Evolutionary conservation across 2,888 invertebrate genomes (phyloP), one percentile per base, ranked within the genome.

Genomic region (Zaprionus obscuricornis): DNA sequence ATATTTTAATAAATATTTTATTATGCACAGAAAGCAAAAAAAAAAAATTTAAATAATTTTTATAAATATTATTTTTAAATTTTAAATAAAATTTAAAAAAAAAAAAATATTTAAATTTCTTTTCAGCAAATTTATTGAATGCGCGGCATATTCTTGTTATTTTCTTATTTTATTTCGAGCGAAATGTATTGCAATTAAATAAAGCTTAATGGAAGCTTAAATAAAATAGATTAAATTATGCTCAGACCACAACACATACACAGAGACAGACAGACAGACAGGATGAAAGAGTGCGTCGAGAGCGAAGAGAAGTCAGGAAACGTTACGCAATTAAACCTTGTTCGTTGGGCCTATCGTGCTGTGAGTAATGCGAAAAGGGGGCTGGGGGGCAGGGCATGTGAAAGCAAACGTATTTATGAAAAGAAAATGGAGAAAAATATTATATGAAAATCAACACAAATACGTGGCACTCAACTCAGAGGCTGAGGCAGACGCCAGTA

Each of bases 181-280:
- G 29, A 13, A 16, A 43, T 27, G 43, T 26, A 34, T 36, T 66
- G 46, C 57, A 69, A 72, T 77, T 78, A 66, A 82, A 75, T 66
- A 69, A 69, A 59, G 51, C 59, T 75, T 46, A 63, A 66, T 47
- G 36, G 18, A 55, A 39, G 51, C 66, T 74, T 63, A 52, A 68
- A 69, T 63, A 49, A 76, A 64, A 63, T 60, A 66, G 51, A 83
- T 78, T 78, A 49, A 74, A 77, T 74, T 58, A 67, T 43, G 39
- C 37, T 17, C 26, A 22, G 8, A n/a, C 49, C 46, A 43, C 39
- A 56, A 51, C 63, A 66, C 13, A 33, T 17, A 14, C 34, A n/a
- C n/a, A n/a, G n/a, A n/a, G n/a, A n/a, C n/a, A n/a, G n/a, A n/a
- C n/a, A n/a, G n/a, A n/a, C n/a, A n/a, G n/a, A n/a, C n/a, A n/a